Conservation (phyloP, 92 coral and sea anemone genomes). For the Paragorgia papillata region DNA sequence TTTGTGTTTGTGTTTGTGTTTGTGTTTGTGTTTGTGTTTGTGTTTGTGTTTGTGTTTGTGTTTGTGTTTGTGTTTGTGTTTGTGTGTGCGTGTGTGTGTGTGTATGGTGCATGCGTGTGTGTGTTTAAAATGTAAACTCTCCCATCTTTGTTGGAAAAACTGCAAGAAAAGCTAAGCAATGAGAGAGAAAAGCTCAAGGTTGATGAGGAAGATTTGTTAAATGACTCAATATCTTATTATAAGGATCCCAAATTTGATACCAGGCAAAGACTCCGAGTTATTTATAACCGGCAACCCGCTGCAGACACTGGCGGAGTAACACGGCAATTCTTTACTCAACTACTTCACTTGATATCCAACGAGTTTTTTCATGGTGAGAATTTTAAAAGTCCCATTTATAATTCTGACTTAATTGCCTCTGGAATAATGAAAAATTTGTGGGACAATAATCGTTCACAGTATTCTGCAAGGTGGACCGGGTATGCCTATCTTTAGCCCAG, state of each 20-base stretch:
- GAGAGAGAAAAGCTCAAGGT: slow-evolving; percentile 1
- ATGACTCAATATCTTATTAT: neutral
- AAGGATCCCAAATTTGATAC: slow-evolving; percentile 21
- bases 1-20: too few species aligned
- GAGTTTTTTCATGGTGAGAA: slow-evolving; percentile 55
- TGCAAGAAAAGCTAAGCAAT: slow-evolving; percentile 10
- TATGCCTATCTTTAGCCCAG: slow-evolving; percentile 61
- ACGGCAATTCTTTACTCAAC: slow-evolving; percentile 69
- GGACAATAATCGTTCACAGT: slow-evolving; percentile 68
- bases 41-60: too few species aligned
- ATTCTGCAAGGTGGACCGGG: slow-evolving; percentile 65
- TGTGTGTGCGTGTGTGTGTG: too few species aligned
- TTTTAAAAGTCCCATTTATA: slow-evolving; percentile 42
- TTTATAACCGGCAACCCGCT: slow-evolving; percentile 56
- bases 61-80: too few species aligned
- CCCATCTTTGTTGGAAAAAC: slow-evolving; percentile 21
- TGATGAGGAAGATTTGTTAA: slow-evolving; percentile 1
- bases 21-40: too few species aligned
- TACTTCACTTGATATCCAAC: slow-evolving; percentile 48
- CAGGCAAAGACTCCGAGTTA: slow-evolving; percentile 55
- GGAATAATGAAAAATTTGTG: slow-evolving; percentile 67
- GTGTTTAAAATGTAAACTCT: too few species aligned
- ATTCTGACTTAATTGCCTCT: slow-evolving; percentile 51
- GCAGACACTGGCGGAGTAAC: slow-evolving; percentile 69
- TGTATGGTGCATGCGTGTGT: too few species aligned